Base-by-base conservation (phyloP, 2,888 invertebrate species). In the Coecobrya sp. region DNA sequence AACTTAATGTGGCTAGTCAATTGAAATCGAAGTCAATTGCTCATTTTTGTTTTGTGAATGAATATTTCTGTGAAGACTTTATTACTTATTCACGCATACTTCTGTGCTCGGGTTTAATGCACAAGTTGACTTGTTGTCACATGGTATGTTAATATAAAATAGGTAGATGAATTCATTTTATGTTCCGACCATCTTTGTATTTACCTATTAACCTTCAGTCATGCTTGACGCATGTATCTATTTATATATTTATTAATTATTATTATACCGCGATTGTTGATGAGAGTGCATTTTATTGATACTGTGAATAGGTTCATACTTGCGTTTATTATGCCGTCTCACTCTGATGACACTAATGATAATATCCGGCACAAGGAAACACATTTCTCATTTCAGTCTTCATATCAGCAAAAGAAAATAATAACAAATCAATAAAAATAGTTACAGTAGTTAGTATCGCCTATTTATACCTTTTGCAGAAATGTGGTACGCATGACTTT, bases 311-410 rank as follows among this genome's bases (percentile, higher is more conserved):
- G 3, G 13, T 10, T 22, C 13, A 45, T 45, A 45, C 11, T 22
- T 45, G n/a, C 73, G 11, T 7, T 36, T n/a, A 42, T 45, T 79
- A 3, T 79, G 52, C 52, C 52, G 76, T 52, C 16, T 4, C 52
- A 45, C 13, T 70, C 70, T 4, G 13, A 73, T 11, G 49, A 25
- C 76, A 79, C 76, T 52, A 52, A 25, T 79, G 76, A 79, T 73
- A 22, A 36, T 36, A 81, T 81, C 81, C 55, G 81, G 81, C 36
- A 55, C n/a, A 81, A 81, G 76, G 42, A 49, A 76, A 76, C 16
- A 7, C 36, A 52, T 52, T 79, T 79, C 27, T n/a, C 55, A 81
- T 55, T 49, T 27, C 16, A 27, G 36, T 81, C 36, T 30, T 16
- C 36, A 36, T 52, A 2, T 49, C 49, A 49, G 11, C 2, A 79